Base-by-base conservation (phyloP, 1,140 invertebrate species). In the Holcopasites calliopsidis region DNA sequence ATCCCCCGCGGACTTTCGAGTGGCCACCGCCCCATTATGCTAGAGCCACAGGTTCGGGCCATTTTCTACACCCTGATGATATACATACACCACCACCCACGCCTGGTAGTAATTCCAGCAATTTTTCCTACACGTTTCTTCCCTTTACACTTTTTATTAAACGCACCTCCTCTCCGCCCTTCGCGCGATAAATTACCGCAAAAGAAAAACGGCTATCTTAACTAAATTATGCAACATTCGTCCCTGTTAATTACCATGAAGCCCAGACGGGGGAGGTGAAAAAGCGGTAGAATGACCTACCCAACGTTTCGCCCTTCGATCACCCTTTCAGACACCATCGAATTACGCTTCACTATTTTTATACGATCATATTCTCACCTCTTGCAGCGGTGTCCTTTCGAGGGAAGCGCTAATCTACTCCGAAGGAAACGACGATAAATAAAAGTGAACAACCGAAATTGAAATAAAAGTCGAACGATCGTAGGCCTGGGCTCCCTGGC, bases 381-480 rank as follows among this genome's bases (percentile, higher is more conserved):
- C n/a, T n/a, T n/a, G n/a, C n/a, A n/a, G n/a, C n/a, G n/a, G n/a
- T n/a, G n/a, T n/a, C 31, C 18, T 44, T 42, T 44, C 60, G 38
- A 62, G 8, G 8, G 16, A 47, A 40, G 16, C 26, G 38, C 26
- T 66, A 64, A 73, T 54, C 26, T 40, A 49, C 33, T 70, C 40
- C 13, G 16, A n/a, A 65, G 23, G 26, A 40, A 49, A 40, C 38
- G 47, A 40, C n/a, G 44, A 80, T 82, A 81, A 80, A 82, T 82
- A 80, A 68, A 77, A 66, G 26, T 28, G 69, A 73, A 64, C 71
- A 54, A 21, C 23, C 40, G 21, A 73, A 73, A 44, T 82, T 81
- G 69, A 68, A 54, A 77, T 80, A 80, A 72, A 58, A 80, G 73
- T 76, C 52, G 31, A 18, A 71, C n/a, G 62, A 77, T 76, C 47